Evolutionary conservation across 2,888 invertebrate genomes (phyloP), one percentile per base, ranked within the genome.

Genomic region (Maniola hyperantus): DNA sequence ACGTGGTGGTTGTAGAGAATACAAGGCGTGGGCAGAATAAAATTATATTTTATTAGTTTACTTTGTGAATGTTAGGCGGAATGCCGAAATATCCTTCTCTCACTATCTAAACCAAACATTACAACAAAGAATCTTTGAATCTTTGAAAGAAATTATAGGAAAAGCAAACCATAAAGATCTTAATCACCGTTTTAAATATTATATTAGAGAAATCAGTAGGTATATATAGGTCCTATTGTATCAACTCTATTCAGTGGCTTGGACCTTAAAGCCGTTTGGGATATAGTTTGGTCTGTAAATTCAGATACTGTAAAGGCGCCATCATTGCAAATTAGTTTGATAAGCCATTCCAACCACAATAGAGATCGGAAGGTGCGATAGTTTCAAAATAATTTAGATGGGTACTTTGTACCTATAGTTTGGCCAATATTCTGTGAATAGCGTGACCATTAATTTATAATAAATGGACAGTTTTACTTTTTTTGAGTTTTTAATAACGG

Each of bases 261-360:
- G 39, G 18, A 57, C 39, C 57, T 42, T 20, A 39, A 50, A 50
- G 13, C 11, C 18, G 20, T 46, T 18, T 7, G 46, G 5, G 1
- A 26, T 15, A 46, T 18, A 46, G 46, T 46, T 15, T 18, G 2
- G 15, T 8, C 46, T 46, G 46, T 18, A 46, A 46, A 46, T 46
- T 46, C 46, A 36, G 18, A 55, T 39, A 55, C 54, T 26, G 65
- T 65, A 55, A 65, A 64, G 61, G 39, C 59, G 55, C 33, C 53
- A 48, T 50, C 46, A 61, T 61, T 46, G 58, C 57, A 65, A 67
- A 65, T 63, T 66, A 58, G 50, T 62, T 63, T 66, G 63, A 66
- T 66, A 63, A 51, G 34, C 63, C 51, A 62, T 46, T 57, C 33
- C 20, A 48, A 50, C 55, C 55, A 55, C 61, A 55, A 66, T 54